Conservation (phyloP, 1,140 invertebrate genomes). For the Copidosoma floridanum region DNA sequence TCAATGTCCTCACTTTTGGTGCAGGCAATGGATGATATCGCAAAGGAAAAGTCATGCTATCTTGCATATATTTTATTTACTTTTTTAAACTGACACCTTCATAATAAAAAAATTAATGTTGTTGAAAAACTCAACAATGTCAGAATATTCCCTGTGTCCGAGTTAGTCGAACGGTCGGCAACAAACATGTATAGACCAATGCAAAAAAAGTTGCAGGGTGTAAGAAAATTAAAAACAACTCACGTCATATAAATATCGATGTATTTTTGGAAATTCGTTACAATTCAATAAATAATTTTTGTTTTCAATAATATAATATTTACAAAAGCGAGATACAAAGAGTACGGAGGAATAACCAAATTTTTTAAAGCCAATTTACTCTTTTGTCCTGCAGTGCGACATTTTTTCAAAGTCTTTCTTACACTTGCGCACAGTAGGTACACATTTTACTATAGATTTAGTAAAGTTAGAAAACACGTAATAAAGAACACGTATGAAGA, state of each 20-base stretch:
- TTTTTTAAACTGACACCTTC: too few relatives aligned
- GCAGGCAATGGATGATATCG: too few relatives aligned
- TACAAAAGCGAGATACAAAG: conserved; percentile 33
- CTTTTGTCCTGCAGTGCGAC: neutral
- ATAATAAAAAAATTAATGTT: too few relatives aligned
- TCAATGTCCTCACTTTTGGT: too few relatives aligned
- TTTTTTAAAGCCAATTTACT: conserved; percentile 4
- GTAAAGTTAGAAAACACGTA: neutral
- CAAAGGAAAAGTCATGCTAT: too few relatives aligned
- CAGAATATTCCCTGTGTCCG: too few relatives aligned
- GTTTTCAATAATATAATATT: conserved; percentile 25
- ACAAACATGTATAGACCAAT: too few relatives aligned
- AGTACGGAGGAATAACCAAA: neutral
- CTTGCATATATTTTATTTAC: too few relatives aligned
- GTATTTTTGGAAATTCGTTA: conserved; percentile 37
- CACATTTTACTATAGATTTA: neutral
- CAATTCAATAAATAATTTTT: conserved; percentile 38
- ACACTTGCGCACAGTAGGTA: neutral
- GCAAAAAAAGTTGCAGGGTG: neutral
- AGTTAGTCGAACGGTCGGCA: too few relatives aligned
- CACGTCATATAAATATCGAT: conserved; percentile 35
- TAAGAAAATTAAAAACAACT: conserved; percentile 5
- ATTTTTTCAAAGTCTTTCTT: conserved; percentile 10
- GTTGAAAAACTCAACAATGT: too few relatives aligned
- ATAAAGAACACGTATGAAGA: neutral